Evolutionary conservation across 1,140 invertebrate genomes (phyloP), one percentile per base, ranked within the genome.

Genomic region (Diachasma alloeum): DNA sequence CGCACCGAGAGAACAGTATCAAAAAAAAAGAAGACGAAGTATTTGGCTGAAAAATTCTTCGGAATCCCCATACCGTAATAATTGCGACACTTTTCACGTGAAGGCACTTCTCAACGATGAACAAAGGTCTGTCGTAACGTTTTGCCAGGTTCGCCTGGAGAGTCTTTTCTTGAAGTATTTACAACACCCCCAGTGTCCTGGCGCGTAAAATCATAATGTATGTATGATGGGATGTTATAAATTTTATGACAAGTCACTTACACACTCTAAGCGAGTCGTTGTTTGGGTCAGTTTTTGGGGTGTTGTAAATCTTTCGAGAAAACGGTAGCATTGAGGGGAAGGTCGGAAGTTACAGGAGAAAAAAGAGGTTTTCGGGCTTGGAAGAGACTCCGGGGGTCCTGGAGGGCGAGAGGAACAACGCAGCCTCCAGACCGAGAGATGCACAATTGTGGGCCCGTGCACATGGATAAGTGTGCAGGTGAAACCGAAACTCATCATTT

Each of bases 141-240:
- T 24, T 48, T 75, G 73, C 63, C 66, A 26, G 73, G 73, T 46
- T 31, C 17, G 46, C 22, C 8, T 17, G 6, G 42, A 17, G 11
- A 53, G 48, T 46, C 36, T 4, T n/a, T 24, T 13, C 31, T 46
- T 72, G 59, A 75, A 79, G 74, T 79, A 79, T 79, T 79, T 79
- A 79, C 78, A 75, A 72, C 78, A 48, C n/a, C 44, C 72, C 59
- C 46, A 22, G 67, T 69, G 74, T 46, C 68, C 26, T 31, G 24
- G 46, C 42, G 73, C 73, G 75, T 77, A 79, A 79, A 79, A 75
- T 75, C 75, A 79, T 79, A 70, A 79, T 79, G 72, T 72, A 79
- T 77, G 78, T 75, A 79, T 79, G 78, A 79, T 79, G 75, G 78
- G 37, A 71, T 39, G 78, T 75, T 77, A 77, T 79, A 79, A 80